Conservation (phyloP, 1,140 invertebrate genomes). For the Drosophila varians region DNA sequence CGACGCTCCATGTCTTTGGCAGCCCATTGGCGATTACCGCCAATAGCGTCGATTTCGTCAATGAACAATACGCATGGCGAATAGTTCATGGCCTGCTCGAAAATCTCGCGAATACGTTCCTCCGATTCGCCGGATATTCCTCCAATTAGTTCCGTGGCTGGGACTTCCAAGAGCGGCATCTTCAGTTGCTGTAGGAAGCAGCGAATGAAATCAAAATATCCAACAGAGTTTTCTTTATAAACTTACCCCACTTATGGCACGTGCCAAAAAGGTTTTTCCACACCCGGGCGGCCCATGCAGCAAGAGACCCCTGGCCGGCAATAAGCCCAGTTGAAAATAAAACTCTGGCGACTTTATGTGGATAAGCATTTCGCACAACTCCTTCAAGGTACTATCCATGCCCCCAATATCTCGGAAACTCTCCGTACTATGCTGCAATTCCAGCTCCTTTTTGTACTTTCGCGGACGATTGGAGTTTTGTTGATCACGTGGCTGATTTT, state of each 20-base stretch:
- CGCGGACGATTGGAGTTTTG: constrained; percentile 15
- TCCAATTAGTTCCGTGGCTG: constrained; percentile 95
- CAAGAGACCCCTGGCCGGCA: constrained; percentile 92
- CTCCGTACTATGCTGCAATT: constrained; percentile 77
- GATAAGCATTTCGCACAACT: constrained; percentile 91
- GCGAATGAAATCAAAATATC: not conserved
- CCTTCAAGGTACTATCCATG: constrained; percentile 88
- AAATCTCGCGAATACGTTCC: constrained; percentile 94
- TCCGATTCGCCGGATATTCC: constrained; percentile 98
- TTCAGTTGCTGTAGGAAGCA: constrained; percentile 85
- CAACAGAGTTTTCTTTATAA: not conserved
- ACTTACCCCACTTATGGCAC: constrained; percentile 95
- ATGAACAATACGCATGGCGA: constrained; percentile 96
- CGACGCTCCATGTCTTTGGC: constrained; percentile 97
- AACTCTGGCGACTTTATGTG: constrained; percentile 94
- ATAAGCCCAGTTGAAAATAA: constrained; percentile 89
- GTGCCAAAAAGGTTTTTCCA: constrained; percentile 88
- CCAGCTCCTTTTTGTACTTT: constrained; percentile 80
- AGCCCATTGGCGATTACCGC: constrained; percentile 92
- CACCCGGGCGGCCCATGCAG: constrained; percentile 65
- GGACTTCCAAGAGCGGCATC: constrained; percentile 92
- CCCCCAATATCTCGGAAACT: constrained; percentile 90
- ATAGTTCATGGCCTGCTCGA: constrained; percentile 90
- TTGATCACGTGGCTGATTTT: not conserved
- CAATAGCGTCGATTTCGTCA: constrained; percentile 97